A percentile compares a stretch with the other conserved stretches of the same genome.
Evolutionary conservation across 2,888 invertebrate species (phyloP).

Genomic region (Diloba caeruleocephala): DNA sequence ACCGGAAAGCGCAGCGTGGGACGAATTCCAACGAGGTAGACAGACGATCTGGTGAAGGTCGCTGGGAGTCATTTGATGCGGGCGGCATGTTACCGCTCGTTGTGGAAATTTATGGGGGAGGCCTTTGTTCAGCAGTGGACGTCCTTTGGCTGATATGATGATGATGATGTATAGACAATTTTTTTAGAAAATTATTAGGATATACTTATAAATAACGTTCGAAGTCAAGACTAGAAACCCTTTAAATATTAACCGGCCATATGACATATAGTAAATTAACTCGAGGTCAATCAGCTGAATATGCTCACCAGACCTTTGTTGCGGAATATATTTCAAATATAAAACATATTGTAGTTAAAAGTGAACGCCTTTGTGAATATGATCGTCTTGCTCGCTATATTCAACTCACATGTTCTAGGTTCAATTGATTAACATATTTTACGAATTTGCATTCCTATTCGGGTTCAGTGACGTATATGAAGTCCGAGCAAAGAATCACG

Average conservation of each 20-base stretch:
- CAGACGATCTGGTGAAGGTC: too few species aligned
- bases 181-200: neutral
- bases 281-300: constrained; percentile 5
- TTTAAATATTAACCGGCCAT: constrained; percentile 8
- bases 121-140: too few species aligned
- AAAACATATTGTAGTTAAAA: constrained; percentile 7
- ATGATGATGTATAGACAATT: too few species aligned
- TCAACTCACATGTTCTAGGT: neutral
- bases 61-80: too few species aligned
- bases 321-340: constrained; percentile 3
- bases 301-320: constrained; percentile 7
- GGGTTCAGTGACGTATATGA: neutral
- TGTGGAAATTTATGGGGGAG: too few species aligned
- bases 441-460: constrained; percentile 5
- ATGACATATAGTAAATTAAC: constrained; percentile 2
- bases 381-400: neutral
- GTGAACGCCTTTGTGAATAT: constrained; percentile 1
- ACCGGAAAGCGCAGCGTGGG: too few species aligned
- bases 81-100: too few species aligned
- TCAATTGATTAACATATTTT: constrained; percentile 5
- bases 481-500: constrained; percentile 2
- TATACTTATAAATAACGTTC: constrained; percentile 9
- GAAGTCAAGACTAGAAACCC: neutral
- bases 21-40: too few species aligned
- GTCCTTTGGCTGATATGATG: too few species aligned